phyloP scores from a whole-genome alignment of 1,140 invertebrate species.

The Eueides isabella region DNA sequence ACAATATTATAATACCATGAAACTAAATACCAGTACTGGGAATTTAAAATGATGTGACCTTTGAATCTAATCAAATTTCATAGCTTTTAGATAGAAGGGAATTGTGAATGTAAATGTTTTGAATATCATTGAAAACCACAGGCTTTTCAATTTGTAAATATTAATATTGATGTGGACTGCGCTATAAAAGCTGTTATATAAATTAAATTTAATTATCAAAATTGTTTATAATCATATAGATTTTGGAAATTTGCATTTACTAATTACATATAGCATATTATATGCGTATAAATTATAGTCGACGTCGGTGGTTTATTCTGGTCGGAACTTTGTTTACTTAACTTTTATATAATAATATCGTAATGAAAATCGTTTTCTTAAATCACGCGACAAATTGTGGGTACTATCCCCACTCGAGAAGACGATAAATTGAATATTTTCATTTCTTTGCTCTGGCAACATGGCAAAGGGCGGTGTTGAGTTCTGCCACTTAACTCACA shows the following conservation, averaged over 20 bases:
- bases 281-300: not conserved
- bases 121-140: conserved; percentile 16
- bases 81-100: conserved; percentile 9
- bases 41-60: conserved; percentile 16
- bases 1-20: not conserved
- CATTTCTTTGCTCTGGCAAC: no score
- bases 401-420: no score
- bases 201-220: not conserved
- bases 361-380: no score
- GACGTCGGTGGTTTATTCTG: not conserved
- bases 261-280: not conserved
- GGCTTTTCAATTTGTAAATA: conserved; percentile 22
- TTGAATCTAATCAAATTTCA: conserved; percentile 18
- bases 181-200: not conserved
- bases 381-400: no score
- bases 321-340: no score
- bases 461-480: no score
- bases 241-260: not conserved
- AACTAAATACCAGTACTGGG: not conserved
- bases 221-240: not conserved
- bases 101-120: conserved; percentile 19
- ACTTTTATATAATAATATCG: no score
- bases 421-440: no score
- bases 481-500: no score
- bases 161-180: conserved; percentile 14